phyloP scores from a whole-genome alignment of 2,888 invertebrate genomes.

The Ptychoptera albimana region DNA sequence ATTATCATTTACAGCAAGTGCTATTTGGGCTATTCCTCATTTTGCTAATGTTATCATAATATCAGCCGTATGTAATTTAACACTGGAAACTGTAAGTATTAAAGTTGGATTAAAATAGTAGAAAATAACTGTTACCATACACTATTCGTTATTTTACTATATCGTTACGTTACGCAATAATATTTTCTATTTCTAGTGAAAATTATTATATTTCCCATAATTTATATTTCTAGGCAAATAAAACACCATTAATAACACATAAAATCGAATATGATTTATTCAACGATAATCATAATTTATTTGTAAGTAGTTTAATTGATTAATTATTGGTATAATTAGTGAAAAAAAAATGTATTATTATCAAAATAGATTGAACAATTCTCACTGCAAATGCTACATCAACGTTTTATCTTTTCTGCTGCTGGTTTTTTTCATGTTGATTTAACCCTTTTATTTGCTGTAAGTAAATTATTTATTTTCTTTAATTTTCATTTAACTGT shows the following conservation, averaged over 20 bases:
- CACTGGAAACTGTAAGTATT: constrained; percentile 21
- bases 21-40: constrained; percentile 23
- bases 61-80: constrained; percentile 21
- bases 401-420: constrained; percentile 30
- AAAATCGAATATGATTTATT: constrained; percentile 25
- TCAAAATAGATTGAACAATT: constrained; percentile 32
- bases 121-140: no score
- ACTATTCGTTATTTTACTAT: no score
- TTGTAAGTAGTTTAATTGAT: constrained; percentile 18
- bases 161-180: no score
- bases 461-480: constrained; percentile 16
- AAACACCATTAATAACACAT: constrained; percentile 27
- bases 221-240: constrained; percentile 24
- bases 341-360: no score
- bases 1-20: constrained; percentile 9
- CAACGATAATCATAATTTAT: constrained; percentile 26
- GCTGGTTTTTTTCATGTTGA: constrained; percentile 33
- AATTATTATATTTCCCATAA: background rate
- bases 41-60: constrained; percentile 21
- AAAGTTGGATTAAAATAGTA: no score
- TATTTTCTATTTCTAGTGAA: background rate
- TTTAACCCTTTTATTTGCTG: constrained; percentile 31
- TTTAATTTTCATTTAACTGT: constrained; percentile 7
- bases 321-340: no score
- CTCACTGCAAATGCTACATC: constrained; percentile 32